Evolutionary conservation across 2,113 vertebrate genomes (phyloP).

Genomic region (Brachyhypopomus occidentalis): DNA sequence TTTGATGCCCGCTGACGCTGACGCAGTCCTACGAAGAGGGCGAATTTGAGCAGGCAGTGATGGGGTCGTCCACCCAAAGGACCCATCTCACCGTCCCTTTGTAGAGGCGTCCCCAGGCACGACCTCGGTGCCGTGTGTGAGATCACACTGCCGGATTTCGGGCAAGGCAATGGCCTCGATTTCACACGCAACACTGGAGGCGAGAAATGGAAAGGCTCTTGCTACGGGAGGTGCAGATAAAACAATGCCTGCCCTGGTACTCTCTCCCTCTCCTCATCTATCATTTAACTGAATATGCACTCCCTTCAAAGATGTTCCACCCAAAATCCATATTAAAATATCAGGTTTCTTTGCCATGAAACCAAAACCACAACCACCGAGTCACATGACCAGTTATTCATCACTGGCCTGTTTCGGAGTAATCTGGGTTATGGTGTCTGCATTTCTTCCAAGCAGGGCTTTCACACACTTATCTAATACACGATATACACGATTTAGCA

Average conservation of each 20-base stretch:
- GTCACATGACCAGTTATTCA: too few relatives aligned
- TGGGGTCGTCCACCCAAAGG: not conserved
- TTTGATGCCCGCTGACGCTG: constrained; percentile 14
- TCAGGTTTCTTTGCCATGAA: too few relatives aligned
- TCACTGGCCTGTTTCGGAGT: too few relatives aligned
- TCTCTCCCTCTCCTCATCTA: not conserved
- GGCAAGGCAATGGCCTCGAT: too few relatives aligned
- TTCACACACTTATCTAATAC: too few relatives aligned
- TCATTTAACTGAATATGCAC: not conserved
- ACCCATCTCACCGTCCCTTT: not conserved
- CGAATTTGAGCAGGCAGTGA: not conserved
- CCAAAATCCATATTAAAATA: too few relatives aligned
- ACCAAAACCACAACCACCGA: too few relatives aligned
- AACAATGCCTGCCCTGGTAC: too few relatives aligned
- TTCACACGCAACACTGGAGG: constrained; percentile 4
- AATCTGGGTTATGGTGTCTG: too few relatives aligned
- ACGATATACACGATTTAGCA: too few relatives aligned
- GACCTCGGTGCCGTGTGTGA: not conserved
- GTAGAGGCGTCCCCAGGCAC: constrained; percentile 11
- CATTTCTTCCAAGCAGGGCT: too few relatives aligned
- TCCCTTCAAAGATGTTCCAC: not conserved
- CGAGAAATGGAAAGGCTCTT: not conserved
- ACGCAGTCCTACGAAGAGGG: not conserved
- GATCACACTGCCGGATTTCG: not conserved
- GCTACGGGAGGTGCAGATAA: not conserved